phyloP scores from a whole-genome alignment of 2,113 vertebrate species.

The Turdus rufiventris region DNA sequence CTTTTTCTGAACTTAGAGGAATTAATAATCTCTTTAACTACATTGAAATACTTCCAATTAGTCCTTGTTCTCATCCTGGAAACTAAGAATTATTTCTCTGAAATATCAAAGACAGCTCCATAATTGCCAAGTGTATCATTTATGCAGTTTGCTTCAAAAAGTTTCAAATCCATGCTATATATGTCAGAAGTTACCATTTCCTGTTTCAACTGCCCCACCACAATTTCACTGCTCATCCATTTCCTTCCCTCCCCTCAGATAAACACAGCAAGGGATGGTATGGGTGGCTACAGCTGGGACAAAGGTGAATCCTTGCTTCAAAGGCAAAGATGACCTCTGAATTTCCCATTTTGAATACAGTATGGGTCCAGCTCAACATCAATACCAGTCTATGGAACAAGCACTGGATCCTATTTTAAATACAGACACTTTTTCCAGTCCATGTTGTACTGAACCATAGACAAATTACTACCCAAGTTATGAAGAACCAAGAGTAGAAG shows the following conservation, averaged over 20 bases:
- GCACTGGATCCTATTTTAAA: not conserved
- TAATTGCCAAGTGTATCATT: not conserved
- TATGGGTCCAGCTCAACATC: not conserved
- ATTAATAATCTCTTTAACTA: not conserved
- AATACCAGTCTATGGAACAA: not conserved
- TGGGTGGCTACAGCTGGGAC: not conserved
- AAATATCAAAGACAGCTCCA: not conserved
- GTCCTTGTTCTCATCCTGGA: not conserved
- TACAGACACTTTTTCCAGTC: not conserved
- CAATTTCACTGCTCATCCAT: not conserved
- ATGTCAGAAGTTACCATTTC: not conserved
- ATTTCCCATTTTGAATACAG: not conserved
- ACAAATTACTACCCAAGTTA: not conserved
- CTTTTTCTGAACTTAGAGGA: not conserved
- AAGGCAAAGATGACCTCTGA: not conserved
- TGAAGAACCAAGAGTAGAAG: not conserved
- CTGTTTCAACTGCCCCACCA: not conserved
- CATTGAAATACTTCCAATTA: not conserved
- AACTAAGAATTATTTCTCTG: not conserved
- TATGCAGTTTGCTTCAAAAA: not conserved
- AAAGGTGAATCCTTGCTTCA: not conserved
- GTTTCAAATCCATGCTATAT: not conserved
- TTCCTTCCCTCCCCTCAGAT: not conserved
- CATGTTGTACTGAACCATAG: accelerated
- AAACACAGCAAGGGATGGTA: not conserved